phyloP scores from a whole-genome alignment of 2,888 invertebrate genomes.

The Chouioia cunea region DNA sequence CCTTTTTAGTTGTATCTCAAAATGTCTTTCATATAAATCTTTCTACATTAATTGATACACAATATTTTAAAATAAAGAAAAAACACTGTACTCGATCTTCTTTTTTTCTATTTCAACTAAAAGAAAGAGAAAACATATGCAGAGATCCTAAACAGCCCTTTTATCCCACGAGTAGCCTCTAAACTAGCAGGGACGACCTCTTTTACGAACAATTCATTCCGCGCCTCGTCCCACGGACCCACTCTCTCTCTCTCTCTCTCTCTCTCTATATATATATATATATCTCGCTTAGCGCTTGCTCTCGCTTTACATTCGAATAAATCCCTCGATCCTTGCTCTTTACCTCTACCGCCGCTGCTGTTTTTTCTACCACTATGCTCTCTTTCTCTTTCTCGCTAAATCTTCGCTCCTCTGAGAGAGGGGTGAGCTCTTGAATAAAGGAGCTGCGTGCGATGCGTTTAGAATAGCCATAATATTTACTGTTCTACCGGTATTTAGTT shows the following conservation, averaged over 20 bases:
- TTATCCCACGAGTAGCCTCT: conserved; percentile 41
- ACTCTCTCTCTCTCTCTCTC: conserved; percentile 11
- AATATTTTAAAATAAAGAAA: conserved; percentile 17
- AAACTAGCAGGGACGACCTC: conserved; percentile 42
- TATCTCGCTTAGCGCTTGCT: conserved; percentile 40
- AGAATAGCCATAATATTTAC: neutral
- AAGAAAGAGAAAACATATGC: neutral
- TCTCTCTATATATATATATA: conserved; percentile 42
- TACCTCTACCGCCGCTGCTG: conserved; percentile 5
- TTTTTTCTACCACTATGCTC: conserved; percentile 33
- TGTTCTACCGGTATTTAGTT: neutral
- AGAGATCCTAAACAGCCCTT: conserved; percentile 39
- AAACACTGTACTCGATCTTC: neutral
- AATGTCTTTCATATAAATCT: neutral
- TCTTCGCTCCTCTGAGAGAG: neutral
- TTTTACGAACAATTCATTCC: conserved; percentile 48
- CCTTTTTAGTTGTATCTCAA: neutral
- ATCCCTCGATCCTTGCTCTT: conserved; percentile 40
- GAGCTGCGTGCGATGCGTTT: too few species aligned
- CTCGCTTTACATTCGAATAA: conserved; percentile 46
- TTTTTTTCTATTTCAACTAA: conserved; percentile 33
- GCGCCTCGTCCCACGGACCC: conserved; percentile 35
- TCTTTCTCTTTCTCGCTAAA: neutral
- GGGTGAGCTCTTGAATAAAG: too few species aligned
- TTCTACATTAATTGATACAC: neutral